Conservation (phyloP, 2,888 invertebrate species). For the Tigriopus californicus region DNA sequence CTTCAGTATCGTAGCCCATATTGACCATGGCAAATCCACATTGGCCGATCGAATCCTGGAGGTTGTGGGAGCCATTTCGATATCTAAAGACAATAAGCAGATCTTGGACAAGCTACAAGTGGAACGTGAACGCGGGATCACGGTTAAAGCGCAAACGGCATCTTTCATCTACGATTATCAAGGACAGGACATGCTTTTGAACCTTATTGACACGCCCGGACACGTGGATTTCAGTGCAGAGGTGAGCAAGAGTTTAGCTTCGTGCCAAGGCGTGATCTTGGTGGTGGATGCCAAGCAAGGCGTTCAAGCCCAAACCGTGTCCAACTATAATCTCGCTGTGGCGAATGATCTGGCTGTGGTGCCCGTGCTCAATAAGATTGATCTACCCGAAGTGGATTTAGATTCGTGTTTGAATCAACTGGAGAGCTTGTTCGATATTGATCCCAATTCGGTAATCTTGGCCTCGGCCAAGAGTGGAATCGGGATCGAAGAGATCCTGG, state of each 20-base stretch:
- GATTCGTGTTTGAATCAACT: slow-evolving; percentile 55
- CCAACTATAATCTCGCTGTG: slow-evolving; percentile 81
- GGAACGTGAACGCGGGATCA: slow-evolving; percentile 88
- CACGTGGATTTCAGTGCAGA: slow-evolving; percentile 96
- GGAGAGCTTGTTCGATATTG: slow-evolving; percentile 58
- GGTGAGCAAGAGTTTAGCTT: slow-evolving; percentile 40
- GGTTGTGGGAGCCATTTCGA: slow-evolving; percentile 43
- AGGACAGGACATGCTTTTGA: slow-evolving; percentile 48
- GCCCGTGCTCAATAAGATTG: slow-evolving; percentile 91
- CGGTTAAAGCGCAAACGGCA: slow-evolving; percentile 92
- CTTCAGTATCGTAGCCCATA: slow-evolving; percentile 96
- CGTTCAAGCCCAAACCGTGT: slow-evolving; percentile 92
- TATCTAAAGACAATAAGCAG: slow-evolving; percentile 23
- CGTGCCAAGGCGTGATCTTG: slow-evolving; percentile 84
- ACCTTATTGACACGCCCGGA: slow-evolving; percentile 93
- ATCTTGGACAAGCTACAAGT: slow-evolving; percentile 43
- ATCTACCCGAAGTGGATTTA: slow-evolving; percentile 73
- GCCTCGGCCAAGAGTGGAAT: slow-evolving; percentile 83
- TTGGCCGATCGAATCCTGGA: slow-evolving; percentile 87
- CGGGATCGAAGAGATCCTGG: slow-evolving; percentile 55
- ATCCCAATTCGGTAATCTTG: slow-evolving; percentile 47
- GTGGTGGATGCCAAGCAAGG: slow-evolving; percentile 87
- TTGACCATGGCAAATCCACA: slow-evolving; percentile 96
- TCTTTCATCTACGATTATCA: slow-evolving; percentile 48
- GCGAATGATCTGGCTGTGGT: slow-evolving; percentile 58